Evolutionary conservation across 2,888 invertebrate genomes (phyloP), one percentile per base, ranked within the genome.

Genomic region (Mimas tiliae): DNA sequence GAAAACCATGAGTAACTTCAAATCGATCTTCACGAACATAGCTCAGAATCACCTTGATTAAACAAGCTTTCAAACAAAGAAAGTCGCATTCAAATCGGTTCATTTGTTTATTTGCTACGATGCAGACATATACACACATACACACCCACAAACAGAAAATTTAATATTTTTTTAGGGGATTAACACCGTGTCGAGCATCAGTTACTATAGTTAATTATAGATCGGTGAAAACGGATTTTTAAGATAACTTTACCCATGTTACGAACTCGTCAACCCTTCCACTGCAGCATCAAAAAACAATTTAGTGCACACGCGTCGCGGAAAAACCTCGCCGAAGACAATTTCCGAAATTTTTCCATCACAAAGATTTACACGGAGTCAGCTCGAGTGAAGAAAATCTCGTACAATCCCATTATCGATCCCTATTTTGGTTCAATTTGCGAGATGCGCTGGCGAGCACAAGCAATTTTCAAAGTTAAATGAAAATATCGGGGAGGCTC

Each of bases 341-440:
- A 93, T 93, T 90, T 92, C 90, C 90, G 86, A 91, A 93, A 90
- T 85, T 90, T 91, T 91, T 89, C 89, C 87, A 91, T 91, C 90
- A 85, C 83, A 79, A 86, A 90, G 89, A 91, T 89, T 89, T 90
- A 90, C 87, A 88, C 85, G 84, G 81, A 84, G 85, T 88, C 88
- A 85, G 90, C 88, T 86, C 82, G 82, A 74, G 70, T 69, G 80
- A 86, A 89, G 90, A 90, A 90, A 89, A 91, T 92, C 87, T 51
- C 74, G 85, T 89, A 89, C 87, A 89, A 91, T 91, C 84, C 87
- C 83, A 91, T 92, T 92, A 93, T 92, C 88, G 92, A 92, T 91
- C 90, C 90, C 88, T 87, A 88, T 91, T 89, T 76, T 87, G 85
- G 89, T 86, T 88, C 92, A 93, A 91, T 92, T 92, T 92, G 90